phyloP scores from a whole-genome alignment of 1,140 invertebrate genomes.

The Formica selysi region DNA sequence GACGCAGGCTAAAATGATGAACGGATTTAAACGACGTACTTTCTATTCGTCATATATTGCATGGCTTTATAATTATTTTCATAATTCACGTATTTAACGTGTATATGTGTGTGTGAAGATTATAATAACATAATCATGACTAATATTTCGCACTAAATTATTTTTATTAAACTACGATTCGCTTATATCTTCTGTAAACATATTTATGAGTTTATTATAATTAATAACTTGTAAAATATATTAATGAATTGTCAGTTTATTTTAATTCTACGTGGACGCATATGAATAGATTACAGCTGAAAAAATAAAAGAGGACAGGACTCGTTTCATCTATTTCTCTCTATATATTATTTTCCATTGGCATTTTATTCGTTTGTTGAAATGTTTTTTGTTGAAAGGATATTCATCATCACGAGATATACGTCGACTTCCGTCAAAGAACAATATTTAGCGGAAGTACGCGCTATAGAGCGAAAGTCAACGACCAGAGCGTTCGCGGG shows the following conservation, averaged over 20 bases:
- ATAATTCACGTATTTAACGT: background rate
- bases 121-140: background rate
- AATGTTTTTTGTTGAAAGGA: background rate
- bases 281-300: background rate
- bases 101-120: background rate
- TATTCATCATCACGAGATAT: slow-evolving; percentile 13
- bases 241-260: background rate
- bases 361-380: background rate
- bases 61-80: background rate
- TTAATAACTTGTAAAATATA: background rate
- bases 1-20: slow-evolving; percentile 31
- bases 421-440: slow-evolving; percentile 35
- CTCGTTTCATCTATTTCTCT: background rate
- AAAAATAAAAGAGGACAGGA: background rate
- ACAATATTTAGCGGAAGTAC: slow-evolving; percentile 59
- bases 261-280: background rate
- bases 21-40: slow-evolving; percentile 33
- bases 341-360: slow-evolving; percentile 13
- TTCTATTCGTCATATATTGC: slow-evolving; percentile 28
- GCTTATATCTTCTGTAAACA: background rate
- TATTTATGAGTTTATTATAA: background rate
- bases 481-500: slow-evolving; percentile 13
- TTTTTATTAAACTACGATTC: background rate
- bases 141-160: background rate
- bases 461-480: slow-evolving; percentile 47